These are phyloP conservation scores for Aphidius colemani DNA, from an alignment of 2,888 invertebrate species.

Conservation along the genomic window DNA sequence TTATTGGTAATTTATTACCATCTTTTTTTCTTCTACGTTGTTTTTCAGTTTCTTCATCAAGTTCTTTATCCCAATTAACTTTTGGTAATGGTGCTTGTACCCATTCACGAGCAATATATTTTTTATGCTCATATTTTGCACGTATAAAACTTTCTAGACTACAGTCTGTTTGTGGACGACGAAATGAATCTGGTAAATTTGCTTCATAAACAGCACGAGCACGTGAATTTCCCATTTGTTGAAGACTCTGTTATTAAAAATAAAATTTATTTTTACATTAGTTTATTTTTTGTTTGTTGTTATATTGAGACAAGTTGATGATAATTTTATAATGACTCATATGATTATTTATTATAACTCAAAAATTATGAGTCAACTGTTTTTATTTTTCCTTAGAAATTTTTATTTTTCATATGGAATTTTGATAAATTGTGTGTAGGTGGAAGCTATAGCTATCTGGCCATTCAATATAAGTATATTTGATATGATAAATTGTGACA, in stretches of 20 bases:
- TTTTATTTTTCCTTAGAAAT: no score
- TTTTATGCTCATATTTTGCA: slow-evolving; percentile 98
- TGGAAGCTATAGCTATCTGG: neutral
- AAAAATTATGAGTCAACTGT: no score
- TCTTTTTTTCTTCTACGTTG: slow-evolving; percentile 82
- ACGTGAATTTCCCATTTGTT: slow-evolving; percentile 97
- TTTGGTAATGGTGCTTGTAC: slow-evolving; percentile 85
- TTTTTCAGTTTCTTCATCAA: slow-evolving; percentile 83
- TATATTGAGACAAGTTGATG: no score
- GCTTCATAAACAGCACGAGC: slow-evolving; percentile 98
- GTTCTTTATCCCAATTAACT: slow-evolving; percentile 81
- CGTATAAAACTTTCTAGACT: slow-evolving; percentile 95
- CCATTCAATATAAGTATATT: neutral
- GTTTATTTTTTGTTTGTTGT: no score
- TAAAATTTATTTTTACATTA: neutral
- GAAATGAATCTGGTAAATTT: slow-evolving; percentile 91
- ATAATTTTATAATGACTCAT: no score
- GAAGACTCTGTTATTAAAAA: slow-evolving; percentile 67
- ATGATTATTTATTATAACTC: no score
- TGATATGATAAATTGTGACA: neutral
- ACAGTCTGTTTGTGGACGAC: slow-evolving; percentile 93
- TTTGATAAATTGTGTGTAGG: slow-evolving; percentile 3
- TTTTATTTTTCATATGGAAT: no score
- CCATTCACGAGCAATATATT: slow-evolving; percentile 98
- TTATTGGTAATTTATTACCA: slow-evolving; percentile 65